Evolutionary conservation across 2,888 invertebrate genomes (phyloP), one percentile per base, ranked within the genome.

Genomic region (Tetragonula carbonaria): DNA sequence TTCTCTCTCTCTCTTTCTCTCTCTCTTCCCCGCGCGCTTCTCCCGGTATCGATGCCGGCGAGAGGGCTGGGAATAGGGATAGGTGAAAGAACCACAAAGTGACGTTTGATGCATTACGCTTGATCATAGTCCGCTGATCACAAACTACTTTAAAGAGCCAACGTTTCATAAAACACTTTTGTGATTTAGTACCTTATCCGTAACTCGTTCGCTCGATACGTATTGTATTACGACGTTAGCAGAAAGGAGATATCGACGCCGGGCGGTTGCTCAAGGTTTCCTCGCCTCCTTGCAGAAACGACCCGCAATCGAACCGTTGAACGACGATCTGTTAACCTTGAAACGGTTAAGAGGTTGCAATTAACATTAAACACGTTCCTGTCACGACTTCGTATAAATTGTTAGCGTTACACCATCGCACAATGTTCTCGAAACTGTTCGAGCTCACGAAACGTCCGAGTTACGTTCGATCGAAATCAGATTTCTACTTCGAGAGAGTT

Each of bases 31-130:
- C 38, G 0, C 38, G 38, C 8, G 38, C 38, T 45, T 1, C 1
- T 8, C 72, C 57, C 72, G 71, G 55, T 16, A 71, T 57, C 78
- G 78, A 74, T 80, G 23, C 21, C 57, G 45, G 70, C 18, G 73
- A 23, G 6, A 23, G 16, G 50, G 38, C 6, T 38, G 38, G 38
- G 11, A 45, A 8, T 8, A 45, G 8, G 45, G 8, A 45, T 8
- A 45, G 45, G 45, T 45, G 45, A 76, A 78, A 77, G 53, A 66
- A 71, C 63, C 78, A 70, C 65, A 59, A 79, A 83, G 79, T 79
- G 83, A 79, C 87, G 83, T 91, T 90, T 91, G 91, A 91, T 89
- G 90, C 86, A 91, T 91, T 87, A 85, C 84, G 78, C 73, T 73
- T 71, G 87, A 86, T 88, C 91, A 82, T 86, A 88, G 88, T 81